Evolutionary conservation across 2,888 invertebrate genomes (phyloP).

Genomic region (Merodon equestris): DNA sequence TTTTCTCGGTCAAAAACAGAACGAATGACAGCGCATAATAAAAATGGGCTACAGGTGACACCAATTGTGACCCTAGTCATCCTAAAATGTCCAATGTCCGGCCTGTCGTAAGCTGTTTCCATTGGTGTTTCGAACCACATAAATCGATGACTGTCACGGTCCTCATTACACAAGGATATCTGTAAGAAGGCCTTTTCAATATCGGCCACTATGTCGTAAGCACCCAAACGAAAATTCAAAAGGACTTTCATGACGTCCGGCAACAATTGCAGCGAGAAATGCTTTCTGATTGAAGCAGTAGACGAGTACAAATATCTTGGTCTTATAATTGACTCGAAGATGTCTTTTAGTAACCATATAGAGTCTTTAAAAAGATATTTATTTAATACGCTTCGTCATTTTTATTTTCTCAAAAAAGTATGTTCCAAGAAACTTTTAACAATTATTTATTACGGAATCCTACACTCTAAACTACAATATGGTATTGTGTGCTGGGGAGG

Average conservation of each 20-base stretch:
- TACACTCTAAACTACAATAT: too few relatives aligned
- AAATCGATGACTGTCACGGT: slow-evolving; percentile 20
- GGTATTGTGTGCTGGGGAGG: too few relatives aligned
- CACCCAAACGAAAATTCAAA: slow-evolving; percentile 13
- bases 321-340: too few relatives aligned
- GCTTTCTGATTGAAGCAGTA: too few relatives aligned
- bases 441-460: too few relatives aligned
- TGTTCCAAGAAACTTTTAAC: too few relatives aligned
- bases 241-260: slow-evolving; percentile 15
- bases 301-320: too few relatives aligned
- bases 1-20: slow-evolving; percentile 1
- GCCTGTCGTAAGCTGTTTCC: background rate
- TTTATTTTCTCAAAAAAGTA: too few relatives aligned
- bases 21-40: background rate
- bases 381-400: too few relatives aligned
- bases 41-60: slow-evolving; percentile 2
- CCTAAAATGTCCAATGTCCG: background rate
- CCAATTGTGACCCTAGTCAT: slow-evolving; percentile 13
- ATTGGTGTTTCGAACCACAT: slow-evolving; percentile 7
- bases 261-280: too few relatives aligned
- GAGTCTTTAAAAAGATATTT: too few relatives aligned
- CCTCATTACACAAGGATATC: background rate
- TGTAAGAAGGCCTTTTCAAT: slow-evolving; percentile 17
- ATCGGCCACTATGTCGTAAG: slow-evolving; percentile 11
- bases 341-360: too few relatives aligned